Percentiles rank a stretch among this genome's conserved stretches.
phyloP scores from a whole-genome alignment of 2,113 vertebrate genomes.

The Notarius quadriscutis region DNA sequence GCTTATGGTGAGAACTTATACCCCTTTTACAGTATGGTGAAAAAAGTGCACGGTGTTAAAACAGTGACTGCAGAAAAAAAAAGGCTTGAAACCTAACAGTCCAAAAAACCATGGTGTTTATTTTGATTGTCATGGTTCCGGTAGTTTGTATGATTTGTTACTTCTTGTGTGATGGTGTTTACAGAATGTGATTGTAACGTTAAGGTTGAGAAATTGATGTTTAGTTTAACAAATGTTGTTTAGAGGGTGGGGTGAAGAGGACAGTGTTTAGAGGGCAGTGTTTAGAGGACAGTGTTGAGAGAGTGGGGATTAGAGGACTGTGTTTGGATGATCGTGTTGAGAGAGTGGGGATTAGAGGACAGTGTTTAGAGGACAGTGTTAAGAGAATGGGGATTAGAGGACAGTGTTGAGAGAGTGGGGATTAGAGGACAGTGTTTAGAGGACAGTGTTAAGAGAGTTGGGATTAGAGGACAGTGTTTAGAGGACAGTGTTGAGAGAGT shows the following conservation, averaged over 20 bases:
- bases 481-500: not conserved
- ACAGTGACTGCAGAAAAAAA: not conserved
- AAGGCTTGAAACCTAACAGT: not conserved
- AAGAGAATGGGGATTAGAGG: not conserved
- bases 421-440: not conserved
- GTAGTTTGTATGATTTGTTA: not conserved
- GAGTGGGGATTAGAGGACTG: not conserved
- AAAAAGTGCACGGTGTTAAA: not conserved
- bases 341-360: not conserved
- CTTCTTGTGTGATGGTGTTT: not conserved
- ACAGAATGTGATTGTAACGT: not conserved
- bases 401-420: not conserved
- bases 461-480: not conserved
- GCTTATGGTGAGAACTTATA: not conserved
- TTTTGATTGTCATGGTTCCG: not conserved
- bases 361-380: no score
- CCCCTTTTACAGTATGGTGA: not conserved
- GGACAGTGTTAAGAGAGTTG: not conserved
- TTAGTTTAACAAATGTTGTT: not conserved
- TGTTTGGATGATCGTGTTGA: not conserved
- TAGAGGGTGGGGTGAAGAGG: not conserved
- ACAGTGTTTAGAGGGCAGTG: not conserved
- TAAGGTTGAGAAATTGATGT: not conserved
- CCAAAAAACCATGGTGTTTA: not conserved
- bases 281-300: not conserved